phyloP scores from a whole-genome alignment of 2,113 vertebrate species.

The Upupa epops region DNA sequence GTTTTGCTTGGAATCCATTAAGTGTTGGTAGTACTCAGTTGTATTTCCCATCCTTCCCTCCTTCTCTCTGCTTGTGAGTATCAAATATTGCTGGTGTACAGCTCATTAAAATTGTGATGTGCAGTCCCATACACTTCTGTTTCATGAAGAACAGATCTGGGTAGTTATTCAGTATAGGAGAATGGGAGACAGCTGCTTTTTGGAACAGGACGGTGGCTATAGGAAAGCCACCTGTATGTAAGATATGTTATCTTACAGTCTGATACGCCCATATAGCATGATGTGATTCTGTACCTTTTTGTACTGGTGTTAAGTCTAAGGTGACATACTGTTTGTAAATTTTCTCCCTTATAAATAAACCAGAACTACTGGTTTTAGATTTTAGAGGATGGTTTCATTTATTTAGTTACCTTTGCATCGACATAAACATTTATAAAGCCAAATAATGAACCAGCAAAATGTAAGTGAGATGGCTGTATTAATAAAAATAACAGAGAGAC shows the following conservation, averaged over 20 bases:
- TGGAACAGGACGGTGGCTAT: not conserved
- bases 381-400: not conserved
- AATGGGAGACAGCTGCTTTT: not conserved
- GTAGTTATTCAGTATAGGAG: not conserved
- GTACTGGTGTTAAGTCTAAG: not conserved
- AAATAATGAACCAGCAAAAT: slow-evolving; percentile 16
- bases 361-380: not conserved
- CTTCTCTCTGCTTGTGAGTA: not conserved
- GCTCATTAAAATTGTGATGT: no score
- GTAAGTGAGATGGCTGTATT: not conserved
- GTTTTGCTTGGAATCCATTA: not conserved
- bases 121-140: not conserved
- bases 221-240: not conserved
- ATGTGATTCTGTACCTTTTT: not conserved
- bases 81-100: not conserved
- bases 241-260: accelerated
- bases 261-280: accelerated
- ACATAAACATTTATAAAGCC: not conserved
- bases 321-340: not conserved
- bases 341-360: not conserved
- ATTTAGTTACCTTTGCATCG: not conserved
- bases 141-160: not conserved
- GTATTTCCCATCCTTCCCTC: not conserved
- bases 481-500: slow-evolving; percentile 3
- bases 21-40: not conserved